phyloP scores from a whole-genome alignment of 2,888 invertebrate genomes.

The Cataglyphis cursor region DNA sequence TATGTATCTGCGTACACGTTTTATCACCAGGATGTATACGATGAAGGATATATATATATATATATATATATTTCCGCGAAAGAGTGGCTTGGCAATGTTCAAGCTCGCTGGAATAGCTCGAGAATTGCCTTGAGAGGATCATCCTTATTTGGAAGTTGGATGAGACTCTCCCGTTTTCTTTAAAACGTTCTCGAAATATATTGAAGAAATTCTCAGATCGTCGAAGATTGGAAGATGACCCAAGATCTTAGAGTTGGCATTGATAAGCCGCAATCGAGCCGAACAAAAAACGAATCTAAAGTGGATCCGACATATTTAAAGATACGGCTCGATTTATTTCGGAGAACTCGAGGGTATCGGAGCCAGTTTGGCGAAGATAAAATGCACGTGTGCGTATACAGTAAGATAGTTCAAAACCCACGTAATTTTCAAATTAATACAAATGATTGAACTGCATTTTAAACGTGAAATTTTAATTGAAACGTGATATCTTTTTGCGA shows the following conservation, averaged over 20 bases:
- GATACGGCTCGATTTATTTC: constrained; percentile 35
- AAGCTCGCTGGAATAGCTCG: constrained; percentile 42
- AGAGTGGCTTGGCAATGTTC: constrained; percentile 49
- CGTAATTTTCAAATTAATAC: background rate
- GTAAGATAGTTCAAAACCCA: background rate
- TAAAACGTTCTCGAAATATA: background rate
- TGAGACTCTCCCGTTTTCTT: constrained; percentile 48
- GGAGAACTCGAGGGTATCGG: background rate
- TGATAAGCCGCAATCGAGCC: constrained; percentile 53
- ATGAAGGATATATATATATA: constrained; percentile 20
- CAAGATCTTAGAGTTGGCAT: constrained; percentile 31
- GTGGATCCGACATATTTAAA: constrained; percentile 27
- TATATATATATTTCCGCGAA: constrained; percentile 25
- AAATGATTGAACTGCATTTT: background rate
- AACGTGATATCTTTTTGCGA: background rate
- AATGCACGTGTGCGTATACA: background rate
- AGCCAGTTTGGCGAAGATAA: background rate
- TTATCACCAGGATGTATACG: constrained; percentile 19
- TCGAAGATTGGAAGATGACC: constrained; percentile 27
- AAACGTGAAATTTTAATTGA: background rate
- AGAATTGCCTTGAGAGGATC: constrained; percentile 55
- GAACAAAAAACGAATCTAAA: constrained; percentile 30
- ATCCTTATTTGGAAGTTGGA: constrained; percentile 54
- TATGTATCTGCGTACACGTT: background rate
- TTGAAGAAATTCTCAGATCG: no score